Conservation (phyloP, 2,888 invertebrate species). For the Eudemis profundana region DNA sequence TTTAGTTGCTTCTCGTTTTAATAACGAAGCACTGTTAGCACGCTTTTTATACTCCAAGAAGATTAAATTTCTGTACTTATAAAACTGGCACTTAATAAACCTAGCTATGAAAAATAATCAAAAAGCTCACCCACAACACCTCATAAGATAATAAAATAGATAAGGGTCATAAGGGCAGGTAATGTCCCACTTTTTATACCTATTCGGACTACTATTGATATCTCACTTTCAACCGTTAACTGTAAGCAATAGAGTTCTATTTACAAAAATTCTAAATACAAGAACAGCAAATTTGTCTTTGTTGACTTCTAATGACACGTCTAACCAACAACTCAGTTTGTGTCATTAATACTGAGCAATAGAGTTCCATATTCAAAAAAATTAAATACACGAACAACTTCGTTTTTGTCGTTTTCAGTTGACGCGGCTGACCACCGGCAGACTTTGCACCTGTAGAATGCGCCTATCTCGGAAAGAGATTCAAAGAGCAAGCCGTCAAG, state of each 20-base stretch:
- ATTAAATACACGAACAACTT: slow-evolving; percentile 34
- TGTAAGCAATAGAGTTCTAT: too few species aligned
- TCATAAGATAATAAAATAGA: slow-evolving; percentile 47
- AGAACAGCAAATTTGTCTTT: too few species aligned
- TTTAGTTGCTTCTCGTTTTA: slow-evolving; percentile 34
- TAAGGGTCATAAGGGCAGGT: slow-evolving; percentile 53
- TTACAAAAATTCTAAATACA: too few species aligned
- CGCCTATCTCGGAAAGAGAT: slow-evolving; percentile 77
- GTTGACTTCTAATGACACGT: too few species aligned
- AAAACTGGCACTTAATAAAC: slow-evolving; percentile 38
- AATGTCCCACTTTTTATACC: too few species aligned
- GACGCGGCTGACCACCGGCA: slow-evolving; percentile 75
- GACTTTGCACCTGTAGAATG: slow-evolving; percentile 80
- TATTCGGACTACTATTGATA: too few species aligned
- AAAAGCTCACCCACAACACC: slow-evolving; percentile 57
- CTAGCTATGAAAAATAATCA: slow-evolving; percentile 47
- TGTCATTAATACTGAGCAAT: slow-evolving; percentile 34
- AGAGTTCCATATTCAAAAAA: slow-evolving; percentile 55
- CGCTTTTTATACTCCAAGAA: slow-evolving; percentile 49
- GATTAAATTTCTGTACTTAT: slow-evolving; percentile 34
- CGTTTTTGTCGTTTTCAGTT: slow-evolving; percentile 52
- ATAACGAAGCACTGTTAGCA: slow-evolving; percentile 44
- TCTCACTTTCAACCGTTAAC: too few species aligned
- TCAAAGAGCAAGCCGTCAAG: slow-evolving; percentile 74
- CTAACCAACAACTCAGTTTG: slow-evolving; percentile 3